Base-by-base conservation (phyloP, 2,888 invertebrate species). In the Drosophila nr. medialis region DNA sequence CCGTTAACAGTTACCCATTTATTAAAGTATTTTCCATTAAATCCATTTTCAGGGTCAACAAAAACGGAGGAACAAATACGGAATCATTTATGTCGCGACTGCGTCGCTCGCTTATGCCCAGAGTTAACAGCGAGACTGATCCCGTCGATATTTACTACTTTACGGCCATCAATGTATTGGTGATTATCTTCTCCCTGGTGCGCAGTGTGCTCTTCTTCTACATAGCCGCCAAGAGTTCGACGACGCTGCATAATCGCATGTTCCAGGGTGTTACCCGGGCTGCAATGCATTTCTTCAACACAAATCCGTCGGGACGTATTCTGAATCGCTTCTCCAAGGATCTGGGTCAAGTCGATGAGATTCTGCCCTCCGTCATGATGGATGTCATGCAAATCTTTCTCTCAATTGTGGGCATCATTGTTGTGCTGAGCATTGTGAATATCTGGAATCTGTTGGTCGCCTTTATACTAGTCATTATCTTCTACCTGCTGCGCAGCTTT, bases 261-360 rank as follows among this genome's bases (percentile, higher is more conserved):
- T 98, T 98, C 92, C 92, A 94, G 21, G 94, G 96, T 30, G 95
- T 98, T 24, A 96, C 97, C 3, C 94, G 96, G 42, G 96, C 97
- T 0, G 95, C 96, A 0, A 96, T 98, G 95, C 94, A 95, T 45
- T 98, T 98, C 94, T 98, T 98, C 93, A 97, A 98, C 91, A 95
- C 95, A 2, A 98, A 98, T 92, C 96, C 97, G 0, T 96, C 96
- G 0, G 96, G 96, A 0, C 93, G 96, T 42, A 96, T 98, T 81
- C 94, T 98, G 54, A 98, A 98, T 93, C 94, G 98, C 45, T 98
- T 98, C 93, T 96, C 98, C 0, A 98, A 98, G 92, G 98, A 98
- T 90, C 95, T 97, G 94, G 97, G 93, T 38, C 81, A 94, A 93
- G 80, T 95, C 91, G 93, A 93, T 77, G 93, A 93, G 78, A 90